Conservation (phyloP, 1,140 invertebrate genomes). For the Magallana angulata region DNA sequence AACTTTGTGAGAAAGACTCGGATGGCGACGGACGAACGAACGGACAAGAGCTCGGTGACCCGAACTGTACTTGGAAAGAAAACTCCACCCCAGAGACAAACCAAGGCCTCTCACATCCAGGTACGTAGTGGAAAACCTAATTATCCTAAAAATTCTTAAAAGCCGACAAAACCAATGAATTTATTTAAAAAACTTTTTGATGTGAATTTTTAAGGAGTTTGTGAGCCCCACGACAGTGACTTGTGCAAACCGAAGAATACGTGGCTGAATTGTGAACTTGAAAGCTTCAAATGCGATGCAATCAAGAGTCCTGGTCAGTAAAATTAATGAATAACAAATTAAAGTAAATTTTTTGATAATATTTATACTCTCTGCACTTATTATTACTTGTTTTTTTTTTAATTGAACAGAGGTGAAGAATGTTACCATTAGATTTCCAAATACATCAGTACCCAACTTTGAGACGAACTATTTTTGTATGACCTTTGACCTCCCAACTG, state of each 20-base stretch:
- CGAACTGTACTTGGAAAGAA: constrained; percentile 52
- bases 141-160: not conserved
- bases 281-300: constrained; percentile 49
- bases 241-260: constrained; percentile 40
- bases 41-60: constrained; percentile 64
- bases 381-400: not conserved
- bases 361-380: not conserved
- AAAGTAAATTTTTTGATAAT: too few species aligned
- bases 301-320: constrained; percentile 2
- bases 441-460: constrained; percentile 51
- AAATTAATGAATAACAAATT: not conserved
- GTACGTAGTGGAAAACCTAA: not conserved
- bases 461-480: constrained; percentile 68
- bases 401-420: constrained; percentile 53
- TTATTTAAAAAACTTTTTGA: too few species aligned
- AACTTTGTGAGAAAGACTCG: constrained; percentile 60
- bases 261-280: constrained; percentile 46
- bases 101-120: constrained; percentile 17
- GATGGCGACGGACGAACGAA: constrained; percentile 64
- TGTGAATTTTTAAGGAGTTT: constrained; percentile 40
- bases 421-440: constrained; percentile 60
- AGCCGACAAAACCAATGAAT: too few species aligned
- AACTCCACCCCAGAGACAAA: not conserved
- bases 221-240: constrained; percentile 51
- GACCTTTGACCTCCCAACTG: constrained; percentile 61